Percentiles rank a stretch among this genome's conserved stretches.
These are phyloP conservation scores for Gryllus longicercus DNA, from an alignment of 2,888 invertebrate genomes.

Conservation along the genomic window DNA sequence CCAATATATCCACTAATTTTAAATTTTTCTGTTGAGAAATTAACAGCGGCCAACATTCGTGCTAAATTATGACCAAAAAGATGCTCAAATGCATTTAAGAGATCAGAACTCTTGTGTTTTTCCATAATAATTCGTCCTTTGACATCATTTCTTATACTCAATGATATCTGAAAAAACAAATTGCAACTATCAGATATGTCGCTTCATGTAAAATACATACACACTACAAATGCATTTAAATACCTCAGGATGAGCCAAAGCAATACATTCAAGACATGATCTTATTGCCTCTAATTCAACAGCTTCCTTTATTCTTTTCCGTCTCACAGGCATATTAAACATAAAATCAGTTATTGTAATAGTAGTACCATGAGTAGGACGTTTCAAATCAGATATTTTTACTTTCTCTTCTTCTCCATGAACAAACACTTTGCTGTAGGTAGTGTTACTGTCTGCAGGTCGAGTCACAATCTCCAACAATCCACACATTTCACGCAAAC, in stretches of 20 bases:
- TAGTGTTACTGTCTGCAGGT: slow-evolving; percentile 48
- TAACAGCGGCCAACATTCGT: slow-evolving; percentile 46
- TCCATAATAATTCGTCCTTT: slow-evolving; percentile 58
- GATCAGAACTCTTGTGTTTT: slow-evolving; percentile 55
- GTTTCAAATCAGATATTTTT: slow-evolving; percentile 42
- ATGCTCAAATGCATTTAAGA: slow-evolving; percentile 53
- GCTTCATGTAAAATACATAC: too few relatives aligned
- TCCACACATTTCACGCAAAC: slow-evolving; percentile 57
- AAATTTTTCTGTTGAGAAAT: slow-evolving; percentile 49
- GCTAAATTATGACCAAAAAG: slow-evolving; percentile 50
- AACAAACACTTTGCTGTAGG: slow-evolving; percentile 57
- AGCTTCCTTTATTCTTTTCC: slow-evolving; percentile 52
- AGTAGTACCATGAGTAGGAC: slow-evolving; percentile 69
- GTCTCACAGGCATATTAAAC: slow-evolving; percentile 60
- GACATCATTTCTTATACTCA: slow-evolving; percentile 65
- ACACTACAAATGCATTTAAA: not conserved
- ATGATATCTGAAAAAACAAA: slow-evolving; percentile 49
- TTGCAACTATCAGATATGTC: not conserved
- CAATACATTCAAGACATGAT: slow-evolving; percentile 57
- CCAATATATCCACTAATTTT: slow-evolving; percentile 58
- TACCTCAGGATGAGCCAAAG: slow-evolving; percentile 61
- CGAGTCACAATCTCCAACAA: slow-evolving; percentile 60
- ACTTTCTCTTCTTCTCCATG: slow-evolving; percentile 51
- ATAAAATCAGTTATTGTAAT: slow-evolving; percentile 65
- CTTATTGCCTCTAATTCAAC: slow-evolving; percentile 60